phyloP scores from a whole-genome alignment of 2,797 vertebrate species.

The Peromyscus melanophrys region DNA sequence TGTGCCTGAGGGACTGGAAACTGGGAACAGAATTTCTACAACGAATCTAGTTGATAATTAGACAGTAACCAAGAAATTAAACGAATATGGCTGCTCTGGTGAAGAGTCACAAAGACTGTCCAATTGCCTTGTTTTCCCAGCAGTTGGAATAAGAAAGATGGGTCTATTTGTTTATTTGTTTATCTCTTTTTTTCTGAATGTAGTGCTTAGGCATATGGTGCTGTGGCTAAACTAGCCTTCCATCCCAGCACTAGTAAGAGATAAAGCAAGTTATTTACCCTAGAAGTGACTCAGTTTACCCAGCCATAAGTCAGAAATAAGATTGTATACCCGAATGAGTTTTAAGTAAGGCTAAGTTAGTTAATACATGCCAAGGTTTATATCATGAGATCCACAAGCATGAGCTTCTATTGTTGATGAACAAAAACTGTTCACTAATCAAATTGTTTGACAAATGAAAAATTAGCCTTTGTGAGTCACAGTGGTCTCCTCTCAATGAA shows the following conservation, averaged over 20 bases:
- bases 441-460: background rate
- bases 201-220: background rate
- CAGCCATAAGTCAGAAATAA: slow-evolving; percentile 37
- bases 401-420: background rate
- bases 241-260: background rate
- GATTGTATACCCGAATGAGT: background rate
- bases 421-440: background rate
- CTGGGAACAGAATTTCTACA: background rate
- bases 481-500: background rate
- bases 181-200: background rate
- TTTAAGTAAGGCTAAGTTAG: background rate
- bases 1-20: slow-evolving; percentile 35
- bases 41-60: slow-evolving; percentile 7
- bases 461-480: background rate
- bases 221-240: background rate
- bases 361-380: background rate
- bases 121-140: background rate
- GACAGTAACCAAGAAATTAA: slow-evolving; percentile 28
- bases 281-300: slow-evolving; percentile 23
- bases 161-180: background rate
- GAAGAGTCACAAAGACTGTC: slow-evolving; percentile 6
- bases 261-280: background rate
- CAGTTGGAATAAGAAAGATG: background rate
- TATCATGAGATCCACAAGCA: background rate
- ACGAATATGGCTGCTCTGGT: slow-evolving; percentile 6